Conservation (phyloP, 2,797 vertebrate genomes). For the Sebastes dallii region DNA sequence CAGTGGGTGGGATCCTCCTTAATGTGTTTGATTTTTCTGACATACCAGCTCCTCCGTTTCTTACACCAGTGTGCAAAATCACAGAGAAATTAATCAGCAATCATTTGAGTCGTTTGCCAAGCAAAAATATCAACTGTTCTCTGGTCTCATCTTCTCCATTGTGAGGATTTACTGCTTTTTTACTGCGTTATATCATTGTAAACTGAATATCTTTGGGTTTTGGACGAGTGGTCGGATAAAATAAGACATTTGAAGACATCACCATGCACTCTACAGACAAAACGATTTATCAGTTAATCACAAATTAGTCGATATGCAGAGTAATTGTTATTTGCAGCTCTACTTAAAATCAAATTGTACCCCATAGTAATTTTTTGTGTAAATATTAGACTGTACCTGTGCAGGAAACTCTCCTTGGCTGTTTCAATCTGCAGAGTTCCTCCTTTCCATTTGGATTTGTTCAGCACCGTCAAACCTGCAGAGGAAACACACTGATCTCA, state of each 20-base stretch:
- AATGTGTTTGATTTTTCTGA: neutral
- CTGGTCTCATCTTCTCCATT: neutral
- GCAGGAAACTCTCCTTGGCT: conserved; percentile 95
- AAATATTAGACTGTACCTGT: conserved; percentile 79
- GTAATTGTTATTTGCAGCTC: neutral
- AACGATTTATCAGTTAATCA: neutral
- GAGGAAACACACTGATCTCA: conserved; percentile 12
- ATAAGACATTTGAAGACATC: neutral
- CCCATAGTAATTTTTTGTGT: neutral
- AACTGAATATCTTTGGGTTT: neutral
- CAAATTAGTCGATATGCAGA: neutral
- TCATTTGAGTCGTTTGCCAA: neutral
- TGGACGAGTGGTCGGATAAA: neutral
- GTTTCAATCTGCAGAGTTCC: conserved; percentile 91
- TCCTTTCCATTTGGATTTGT: conserved; percentile 96
- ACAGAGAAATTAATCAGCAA: neutral
- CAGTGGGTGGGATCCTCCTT: neutral
- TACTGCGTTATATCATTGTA: neutral
- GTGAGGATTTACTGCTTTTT: neutral
- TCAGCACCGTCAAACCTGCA: conserved; percentile 89
- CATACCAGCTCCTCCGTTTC: neutral
- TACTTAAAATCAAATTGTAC: neutral
- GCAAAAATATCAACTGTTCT: neutral
- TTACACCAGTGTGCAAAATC: neutral
- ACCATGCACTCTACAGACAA: neutral